phyloP scores from a whole-genome alignment of 1,140 invertebrate species.

The Drosophila subpulchrella region DNA sequence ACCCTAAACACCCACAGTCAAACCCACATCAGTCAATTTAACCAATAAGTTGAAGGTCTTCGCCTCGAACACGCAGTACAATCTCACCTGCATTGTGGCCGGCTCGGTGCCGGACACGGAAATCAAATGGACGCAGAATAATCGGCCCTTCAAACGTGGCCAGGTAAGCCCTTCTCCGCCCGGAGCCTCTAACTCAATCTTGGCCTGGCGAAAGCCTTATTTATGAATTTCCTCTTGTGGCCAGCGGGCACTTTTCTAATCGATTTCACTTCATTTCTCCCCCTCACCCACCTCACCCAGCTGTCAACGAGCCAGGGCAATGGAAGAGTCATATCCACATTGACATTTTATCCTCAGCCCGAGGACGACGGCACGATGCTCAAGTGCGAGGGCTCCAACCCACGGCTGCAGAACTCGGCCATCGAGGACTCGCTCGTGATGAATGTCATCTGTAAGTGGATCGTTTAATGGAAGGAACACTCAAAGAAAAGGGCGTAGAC shows the following conservation, averaged over 20 bases:
- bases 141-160: conserved; percentile 89
- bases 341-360: conserved; percentile 91
- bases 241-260: conserved; percentile 70
- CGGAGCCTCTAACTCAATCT: conserved; percentile 20
- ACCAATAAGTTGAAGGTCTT: conserved; percentile 90
- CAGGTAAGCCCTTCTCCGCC: conserved; percentile 86
- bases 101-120: conserved; percentile 94
- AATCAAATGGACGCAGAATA: conserved; percentile 93
- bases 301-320: conserved; percentile 88
- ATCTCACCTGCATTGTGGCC: conserved; percentile 90
- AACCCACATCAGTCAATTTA: conserved; percentile 90
- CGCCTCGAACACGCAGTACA: conserved; percentile 91
- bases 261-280: conserved; percentile 62
- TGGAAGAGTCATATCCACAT: conserved; percentile 90
- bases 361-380: conserved; percentile 93
- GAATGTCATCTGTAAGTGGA: conserved; percentile 94
- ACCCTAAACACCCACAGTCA: conserved; percentile 86
- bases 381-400: conserved; percentile 94
- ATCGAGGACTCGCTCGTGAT: conserved; percentile 92
- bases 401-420: conserved; percentile 88
- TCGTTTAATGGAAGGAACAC: neutral
- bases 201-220: conserved; percentile 45
- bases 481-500: neutral
- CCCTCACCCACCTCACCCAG: conserved; percentile 76
- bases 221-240: conserved; percentile 56